These are phyloP conservation scores for Holothuria leucospilota DNA, from an alignment of 53 echinoderm and acorn worm genomes.

Conservation along the genomic window DNA sequence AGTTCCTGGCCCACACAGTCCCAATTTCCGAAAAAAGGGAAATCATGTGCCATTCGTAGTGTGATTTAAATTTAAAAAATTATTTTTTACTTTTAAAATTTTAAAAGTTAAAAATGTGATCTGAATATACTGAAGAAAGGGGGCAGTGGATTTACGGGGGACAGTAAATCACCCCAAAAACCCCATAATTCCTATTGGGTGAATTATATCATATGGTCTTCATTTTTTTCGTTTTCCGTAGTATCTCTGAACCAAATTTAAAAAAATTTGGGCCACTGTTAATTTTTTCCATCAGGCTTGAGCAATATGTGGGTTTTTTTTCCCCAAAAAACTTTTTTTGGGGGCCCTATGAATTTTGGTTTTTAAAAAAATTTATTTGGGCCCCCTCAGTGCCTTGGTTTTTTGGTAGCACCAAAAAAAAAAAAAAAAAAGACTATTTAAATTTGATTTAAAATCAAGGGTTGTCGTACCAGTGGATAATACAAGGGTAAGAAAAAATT, in stretches of 20 bases:
- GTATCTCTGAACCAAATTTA: neutral
- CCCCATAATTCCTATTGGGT: too few relatives aligned
- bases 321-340: neutral
- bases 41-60: conserved; percentile 25
- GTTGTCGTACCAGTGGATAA: too few relatives aligned
- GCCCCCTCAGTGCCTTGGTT: neutral
- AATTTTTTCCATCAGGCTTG: neutral
- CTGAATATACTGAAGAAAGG: too few relatives aligned
- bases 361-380: neutral
- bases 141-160: neutral
- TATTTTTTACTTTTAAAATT: neutral
- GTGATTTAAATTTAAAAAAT: neutral
- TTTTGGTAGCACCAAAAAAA: too few relatives aligned
- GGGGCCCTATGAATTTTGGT: neutral
- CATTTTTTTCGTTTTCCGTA: neutral
- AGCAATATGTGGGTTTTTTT: neutral
- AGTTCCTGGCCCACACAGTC: conserved; percentile 31
- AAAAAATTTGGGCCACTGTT: neutral
- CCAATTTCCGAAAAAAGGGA: conserved; percentile 20
- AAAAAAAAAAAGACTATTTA: too few relatives aligned
- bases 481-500: too few relatives aligned
- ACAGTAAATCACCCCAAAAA: too few relatives aligned
- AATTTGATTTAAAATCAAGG: too few relatives aligned
- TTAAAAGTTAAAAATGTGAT: neutral
- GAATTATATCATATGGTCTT: neutral